phyloP scores from a whole-genome alignment of 1,140 invertebrate species.

The Leucophenga varia region DNA sequence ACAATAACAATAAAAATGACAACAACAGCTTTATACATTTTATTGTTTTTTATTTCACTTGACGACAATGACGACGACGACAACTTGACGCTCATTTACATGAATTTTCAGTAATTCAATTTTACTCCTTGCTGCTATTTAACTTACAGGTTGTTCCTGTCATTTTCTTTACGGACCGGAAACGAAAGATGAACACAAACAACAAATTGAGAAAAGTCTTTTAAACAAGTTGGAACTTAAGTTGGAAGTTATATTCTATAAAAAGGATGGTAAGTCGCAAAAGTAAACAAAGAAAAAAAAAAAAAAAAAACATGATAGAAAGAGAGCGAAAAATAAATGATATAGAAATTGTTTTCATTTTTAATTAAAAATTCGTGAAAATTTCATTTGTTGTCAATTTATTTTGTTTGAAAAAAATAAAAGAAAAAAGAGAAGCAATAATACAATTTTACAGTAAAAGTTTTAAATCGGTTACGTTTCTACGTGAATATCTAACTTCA shows the following conservation, averaged over 20 bases:
- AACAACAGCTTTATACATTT: background rate
- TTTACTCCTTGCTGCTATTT: too few species aligned
- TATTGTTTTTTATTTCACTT: background rate
- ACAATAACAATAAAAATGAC: slow-evolving; percentile 1
- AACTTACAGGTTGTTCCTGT: slow-evolving; percentile 76
- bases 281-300: background rate
- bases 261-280: slow-evolving; percentile 80
- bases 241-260: slow-evolving; percentile 91
- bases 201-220: slow-evolving; percentile 85
- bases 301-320: background rate
- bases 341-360: slow-evolving; percentile 29
- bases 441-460: too few species aligned
- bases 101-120: background rate
- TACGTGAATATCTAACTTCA: too few species aligned
- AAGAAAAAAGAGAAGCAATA: too few species aligned
- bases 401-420: background rate
- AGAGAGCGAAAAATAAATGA: slow-evolving; percentile 13
- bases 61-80: too few species aligned
- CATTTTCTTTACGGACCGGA: slow-evolving; percentile 93
- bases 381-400: slow-evolving; percentile 19
- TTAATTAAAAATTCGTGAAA: slow-evolving; percentile 26
- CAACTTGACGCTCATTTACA: too few species aligned
- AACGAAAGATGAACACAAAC: slow-evolving; percentile 84
- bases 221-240: slow-evolving; percentile 90
- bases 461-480: too few species aligned